Evolutionary conservation across 1,140 invertebrate species (phyloP), one percentile per base, ranked within the genome.

Genomic region (Neotoxoptera formosana): DNA sequence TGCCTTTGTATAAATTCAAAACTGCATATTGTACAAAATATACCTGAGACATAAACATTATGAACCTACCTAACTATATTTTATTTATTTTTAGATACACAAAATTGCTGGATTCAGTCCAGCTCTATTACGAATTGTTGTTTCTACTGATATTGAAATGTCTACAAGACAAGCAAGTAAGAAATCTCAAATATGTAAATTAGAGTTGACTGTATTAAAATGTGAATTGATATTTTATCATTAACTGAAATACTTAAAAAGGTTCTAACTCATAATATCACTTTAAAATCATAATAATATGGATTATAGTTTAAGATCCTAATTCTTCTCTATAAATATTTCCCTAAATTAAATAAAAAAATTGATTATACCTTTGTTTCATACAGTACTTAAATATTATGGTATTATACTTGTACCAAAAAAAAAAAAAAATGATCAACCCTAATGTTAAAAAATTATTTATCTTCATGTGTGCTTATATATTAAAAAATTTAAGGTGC

Each of bases 51-150:
- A 34, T n/a, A 2, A 34, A n/a, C n/a, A 17, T n/a, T n/a, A 76
- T n/a, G 14, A 23, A 76, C 30, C n/a, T 76, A 14, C n/a, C n/a
- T 76, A 20, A 76, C 30, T 76, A 17, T 0, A 76, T 84, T 92
- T 94, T 88, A 60, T 89, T 53, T 83, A 90, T 91, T 94, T 94
- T 93, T 95, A 99, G 98, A 97, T 99, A 94, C 97, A 99, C 95
- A 99, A 99, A 96, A 99, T 99, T 93, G 98, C 99, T 96, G 99
- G 99, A 56, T 99, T 99, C 96, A 97, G 98, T 88, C 99, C 99
- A 56, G 97, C 97, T 84, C 96, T 99, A 41, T 96, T 99, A 30
- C 98, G 99, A 96, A 97, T 99, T 94, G 97, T 99, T 25, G 99
- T 99, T 98, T 96, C 97, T 95, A 96, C 96, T 95, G 97, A 98